phyloP scores from a whole-genome alignment of 1,140 invertebrate genomes.

The Episyrphus balteatus region DNA sequence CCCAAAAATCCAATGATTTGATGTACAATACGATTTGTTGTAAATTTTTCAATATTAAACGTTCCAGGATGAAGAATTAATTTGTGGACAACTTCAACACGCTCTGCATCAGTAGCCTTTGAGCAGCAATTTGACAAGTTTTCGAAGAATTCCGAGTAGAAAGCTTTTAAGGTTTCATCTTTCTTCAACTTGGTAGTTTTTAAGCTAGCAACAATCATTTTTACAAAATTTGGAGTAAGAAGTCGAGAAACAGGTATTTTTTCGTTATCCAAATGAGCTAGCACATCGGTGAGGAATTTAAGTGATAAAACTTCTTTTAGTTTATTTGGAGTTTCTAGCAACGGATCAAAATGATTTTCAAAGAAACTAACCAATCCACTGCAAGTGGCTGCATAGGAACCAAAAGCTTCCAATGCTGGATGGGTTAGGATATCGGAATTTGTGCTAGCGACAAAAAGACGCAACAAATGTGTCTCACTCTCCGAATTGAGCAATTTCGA shows the following conservation, averaged over 20 bases:
- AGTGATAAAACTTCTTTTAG: constrained; percentile 11
- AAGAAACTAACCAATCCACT: constrained; percentile 8
- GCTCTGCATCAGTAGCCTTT: constrained; percentile 41
- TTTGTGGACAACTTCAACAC: constrained; percentile 47
- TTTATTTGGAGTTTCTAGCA: constrained; percentile 8
- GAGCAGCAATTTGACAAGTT: constrained; percentile 41
- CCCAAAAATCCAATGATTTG: constrained; percentile 47
- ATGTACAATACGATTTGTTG: constrained; percentile 49
- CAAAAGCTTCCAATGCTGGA: constrained; percentile 11
- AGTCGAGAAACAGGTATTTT: constrained; percentile 11
- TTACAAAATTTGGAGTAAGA: constrained; percentile 31
- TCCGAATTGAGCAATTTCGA: constrained; percentile 8
- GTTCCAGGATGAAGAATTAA: constrained; percentile 52
- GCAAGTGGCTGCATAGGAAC: constrained; percentile 5
- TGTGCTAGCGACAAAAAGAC: constrained; percentile 10
- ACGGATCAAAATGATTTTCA: constrained; percentile 6
- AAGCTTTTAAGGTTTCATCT: constrained; percentile 36
- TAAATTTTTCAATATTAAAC: constrained; percentile 59
- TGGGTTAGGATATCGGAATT: constrained; percentile 8
- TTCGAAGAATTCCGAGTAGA: constrained; percentile 42
- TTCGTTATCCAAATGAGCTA: constrained; percentile 13
- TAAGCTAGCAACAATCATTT: constrained; percentile 39
- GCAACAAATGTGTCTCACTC: constrained; percentile 8
- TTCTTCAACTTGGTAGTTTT: constrained; percentile 40
- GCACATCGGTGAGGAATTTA: constrained; percentile 16